Evolutionary conservation across 2,797 vertebrate species (phyloP).

Genomic region (Emydoidea blandingii): DNA sequence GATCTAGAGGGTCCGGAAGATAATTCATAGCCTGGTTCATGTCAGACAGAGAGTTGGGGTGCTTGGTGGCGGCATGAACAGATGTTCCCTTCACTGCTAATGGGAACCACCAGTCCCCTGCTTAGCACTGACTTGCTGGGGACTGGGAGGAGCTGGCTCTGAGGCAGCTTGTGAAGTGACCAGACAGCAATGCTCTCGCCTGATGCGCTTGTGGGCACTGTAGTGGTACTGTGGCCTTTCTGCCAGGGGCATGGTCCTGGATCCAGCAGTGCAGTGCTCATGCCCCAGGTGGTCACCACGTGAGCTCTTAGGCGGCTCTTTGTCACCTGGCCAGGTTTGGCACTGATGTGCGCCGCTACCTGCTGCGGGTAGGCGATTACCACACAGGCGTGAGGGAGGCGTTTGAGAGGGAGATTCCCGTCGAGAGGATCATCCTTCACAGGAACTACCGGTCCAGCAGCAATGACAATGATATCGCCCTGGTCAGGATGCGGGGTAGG

Average conservation of each 20-base stretch:
- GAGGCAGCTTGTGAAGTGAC: neutral
- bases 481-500: conserved; percentile 86
- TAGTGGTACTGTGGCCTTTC: neutral
- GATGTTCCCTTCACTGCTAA: neutral
- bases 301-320: neutral
- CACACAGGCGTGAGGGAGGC: conserved; percentile 89
- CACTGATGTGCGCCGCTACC: conserved; percentile 84
- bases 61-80: neutral
- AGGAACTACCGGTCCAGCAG: conserved; percentile 86
- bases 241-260: too few relatives aligned
- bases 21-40: neutral
- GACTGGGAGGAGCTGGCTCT: neutral
- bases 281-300: too few relatives aligned
- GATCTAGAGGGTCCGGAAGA: neutral
- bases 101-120: neutral
- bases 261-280: neutral
- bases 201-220: neutral
- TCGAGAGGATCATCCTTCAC: conserved; percentile 87
- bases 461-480: conserved; percentile 91
- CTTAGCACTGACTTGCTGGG: neutral
- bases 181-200: neutral
- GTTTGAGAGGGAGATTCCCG: conserved; percentile 86
- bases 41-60: neutral
- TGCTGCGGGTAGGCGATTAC: conserved; percentile 88
- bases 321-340: conserved; percentile 83